Conservation (phyloP, 2,888 invertebrate species). For the Bugulina stolonifera region DNA sequence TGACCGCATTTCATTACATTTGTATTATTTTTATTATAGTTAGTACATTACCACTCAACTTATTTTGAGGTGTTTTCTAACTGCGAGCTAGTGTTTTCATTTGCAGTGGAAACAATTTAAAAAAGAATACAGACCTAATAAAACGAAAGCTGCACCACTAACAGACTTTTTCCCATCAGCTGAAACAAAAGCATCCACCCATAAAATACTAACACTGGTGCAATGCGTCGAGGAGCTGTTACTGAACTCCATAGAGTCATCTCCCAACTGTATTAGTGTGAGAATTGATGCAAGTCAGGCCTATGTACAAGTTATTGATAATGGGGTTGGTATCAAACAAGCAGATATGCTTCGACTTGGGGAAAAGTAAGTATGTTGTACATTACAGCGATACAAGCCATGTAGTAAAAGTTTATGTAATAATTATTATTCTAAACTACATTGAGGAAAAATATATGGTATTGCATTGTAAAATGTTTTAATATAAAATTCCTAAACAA, state of each 20-base stretch:
- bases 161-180: neutral
- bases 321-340: slow-evolving; percentile 63
- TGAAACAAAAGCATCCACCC: neutral
- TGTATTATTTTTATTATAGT: no score
- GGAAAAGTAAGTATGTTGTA: slow-evolving; percentile 30
- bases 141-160: neutral
- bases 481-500: no score
- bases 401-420: slow-evolving; percentile 59
- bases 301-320: slow-evolving; percentile 70
- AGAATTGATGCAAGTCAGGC: slow-evolving; percentile 61
- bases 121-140: neutral
- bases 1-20: no score
- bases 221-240: slow-evolving; percentile 9
- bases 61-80: no score
- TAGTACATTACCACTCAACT: no score
- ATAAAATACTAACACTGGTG: neutral
- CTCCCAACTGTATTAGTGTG: slow-evolving; percentile 61
- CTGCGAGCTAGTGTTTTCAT: neutral
- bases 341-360: neutral
- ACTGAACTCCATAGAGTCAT: neutral
- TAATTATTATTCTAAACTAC: no score
- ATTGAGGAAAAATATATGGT: no score
- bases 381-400: slow-evolving; percentile 60
- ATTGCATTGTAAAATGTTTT: no score
- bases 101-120: slow-evolving; percentile 15